Evolutionary conservation across 2,113 vertebrate species (phyloP), one percentile per base, ranked within the genome.

Genomic region (Python bivittatus): DNA sequence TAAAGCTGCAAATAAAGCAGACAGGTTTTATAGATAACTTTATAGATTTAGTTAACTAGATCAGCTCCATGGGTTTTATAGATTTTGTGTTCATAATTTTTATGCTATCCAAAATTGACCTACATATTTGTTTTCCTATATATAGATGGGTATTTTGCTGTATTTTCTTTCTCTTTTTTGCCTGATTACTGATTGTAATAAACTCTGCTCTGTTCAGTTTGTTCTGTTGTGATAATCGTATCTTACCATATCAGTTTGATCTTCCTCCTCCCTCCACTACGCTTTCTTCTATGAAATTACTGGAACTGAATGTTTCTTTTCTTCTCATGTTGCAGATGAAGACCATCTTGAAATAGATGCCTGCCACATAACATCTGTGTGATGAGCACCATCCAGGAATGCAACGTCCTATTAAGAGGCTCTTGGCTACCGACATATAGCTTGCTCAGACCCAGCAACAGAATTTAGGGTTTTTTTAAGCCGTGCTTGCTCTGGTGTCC

Each of bases 301-400:
- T 90, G 88, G 22, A 93, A 23, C 84, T 95, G 93, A 91, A 95
- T 94, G 54, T 94, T 96, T 93, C 61, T 94, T 93, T 90, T 95
- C 88, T 93, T 89, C 38, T 84, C 84, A 10, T 83, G 94, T 42
- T 96, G 91, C 93, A 93, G 94, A 92, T 86, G 87, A 95, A 95
- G 48, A 89, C 93, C 91, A 94, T 29, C 11, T 86, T 61, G 56
- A 88, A 22, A 90, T 22, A 42, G 88, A 58, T 33, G 48, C 86
- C 91, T 25, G 1, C 0, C 13, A 56, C 0, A 2, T 22, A 52
- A 87, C 25, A 13, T 84, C 12, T 72, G 60, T 54, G 88, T 48
- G 84, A 95, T 88, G 84, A 91, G 86, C 33, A 38, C 88, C 60
- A 91, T 54, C 86, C 10, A 92, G 89, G 90, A 95, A 91, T 92